A percentile compares a stretch with the other conserved stretches of the same genome.
Conservation (phyloP, 2,113 vertebrate species). For the Nettapus auritus region DNA sequence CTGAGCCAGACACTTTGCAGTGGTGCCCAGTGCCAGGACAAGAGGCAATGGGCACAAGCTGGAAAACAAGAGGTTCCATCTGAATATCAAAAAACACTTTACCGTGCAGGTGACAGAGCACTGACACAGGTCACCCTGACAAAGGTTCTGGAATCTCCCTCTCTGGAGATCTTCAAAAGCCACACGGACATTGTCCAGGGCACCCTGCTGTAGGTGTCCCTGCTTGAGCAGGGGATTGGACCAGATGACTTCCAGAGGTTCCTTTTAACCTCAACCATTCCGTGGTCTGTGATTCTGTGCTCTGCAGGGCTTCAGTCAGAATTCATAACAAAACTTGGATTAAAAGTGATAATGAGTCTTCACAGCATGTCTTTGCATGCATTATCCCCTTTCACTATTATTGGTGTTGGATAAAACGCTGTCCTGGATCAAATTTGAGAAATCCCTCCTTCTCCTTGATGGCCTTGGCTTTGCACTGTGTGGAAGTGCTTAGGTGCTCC, state of each 20-base stretch:
- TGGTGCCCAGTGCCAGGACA: background rate
- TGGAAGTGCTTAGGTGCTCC: background rate
- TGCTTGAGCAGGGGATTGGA: background rate
- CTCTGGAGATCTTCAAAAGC: background rate
- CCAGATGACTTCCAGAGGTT: background rate
- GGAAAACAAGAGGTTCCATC: background rate
- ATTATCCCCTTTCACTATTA: background rate
- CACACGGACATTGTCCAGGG: background rate
- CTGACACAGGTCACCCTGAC: background rate
- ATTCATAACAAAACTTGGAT: background rate
- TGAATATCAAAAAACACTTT: background rate
- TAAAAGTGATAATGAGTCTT: background rate
- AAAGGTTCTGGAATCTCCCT: background rate
- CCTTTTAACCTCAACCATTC: background rate
- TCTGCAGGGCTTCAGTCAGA: background rate
- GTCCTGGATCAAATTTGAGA: background rate
- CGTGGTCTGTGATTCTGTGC: background rate
- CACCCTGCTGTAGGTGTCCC: background rate
- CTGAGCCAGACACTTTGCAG: background rate
- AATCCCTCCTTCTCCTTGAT: background rate
- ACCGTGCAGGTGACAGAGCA: background rate
- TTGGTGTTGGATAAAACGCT: background rate
- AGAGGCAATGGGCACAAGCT: background rate
- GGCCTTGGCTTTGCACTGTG: background rate
- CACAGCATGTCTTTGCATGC: background rate